Conservation (phyloP, 2,888 invertebrate genomes). For the Stictocephala bisonia region DNA sequence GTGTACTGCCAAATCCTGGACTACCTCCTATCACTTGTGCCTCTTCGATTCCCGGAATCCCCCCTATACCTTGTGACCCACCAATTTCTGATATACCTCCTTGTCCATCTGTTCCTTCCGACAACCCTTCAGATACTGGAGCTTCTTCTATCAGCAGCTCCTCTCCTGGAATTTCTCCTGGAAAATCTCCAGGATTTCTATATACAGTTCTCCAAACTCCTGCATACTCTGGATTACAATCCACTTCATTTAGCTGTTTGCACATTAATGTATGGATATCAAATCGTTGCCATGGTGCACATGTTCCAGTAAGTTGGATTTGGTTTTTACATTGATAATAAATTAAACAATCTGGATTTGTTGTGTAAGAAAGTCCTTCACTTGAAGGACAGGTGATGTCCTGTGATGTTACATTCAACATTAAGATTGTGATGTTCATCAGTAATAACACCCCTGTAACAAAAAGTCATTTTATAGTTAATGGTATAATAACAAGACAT, state of each 20-base stretch:
- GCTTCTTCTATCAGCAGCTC: not conserved
- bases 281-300: constrained; percentile 23
- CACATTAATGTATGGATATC: constrained; percentile 19
- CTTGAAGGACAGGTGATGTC: not conserved
- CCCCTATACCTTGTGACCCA: no score
- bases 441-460: not conserved
- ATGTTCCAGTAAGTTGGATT: not conserved
- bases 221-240: constrained; percentile 31
- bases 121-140: not conserved
- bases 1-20: no score
- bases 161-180: not conserved
- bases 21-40: no score
- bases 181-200: not conserved
- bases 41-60: no score
- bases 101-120: not conserved
- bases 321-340: constrained; percentile 11
- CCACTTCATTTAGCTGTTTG: not conserved
- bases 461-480: no score
- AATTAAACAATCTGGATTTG: constrained; percentile 15
- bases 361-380: constrained; percentile 5
- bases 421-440: not conserved
- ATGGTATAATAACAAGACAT: no score
- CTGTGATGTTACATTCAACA: not conserved
- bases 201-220: constrained; percentile 13
- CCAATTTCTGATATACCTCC: not conserved